These are phyloP conservation scores for Ametastegia equiseti DNA, from an alignment of 2,888 invertebrate species.

Conservation along the genomic window DNA sequence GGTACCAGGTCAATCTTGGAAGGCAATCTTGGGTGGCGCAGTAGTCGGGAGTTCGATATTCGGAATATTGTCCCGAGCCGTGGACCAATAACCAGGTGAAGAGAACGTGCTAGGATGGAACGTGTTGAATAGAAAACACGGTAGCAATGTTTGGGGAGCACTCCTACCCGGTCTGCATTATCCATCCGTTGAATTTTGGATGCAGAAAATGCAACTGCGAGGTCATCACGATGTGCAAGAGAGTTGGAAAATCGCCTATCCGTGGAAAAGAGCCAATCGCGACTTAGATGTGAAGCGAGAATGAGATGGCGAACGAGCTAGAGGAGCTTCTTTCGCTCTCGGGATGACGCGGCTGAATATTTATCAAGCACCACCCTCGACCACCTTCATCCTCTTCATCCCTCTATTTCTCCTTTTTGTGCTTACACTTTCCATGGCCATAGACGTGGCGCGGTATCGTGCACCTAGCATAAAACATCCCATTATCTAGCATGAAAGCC, in stretches of 20 bases:
- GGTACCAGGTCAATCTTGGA: slow-evolving; percentile 16
- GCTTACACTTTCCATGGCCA: slow-evolving; percentile 23
- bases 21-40: slow-evolving; percentile 14
- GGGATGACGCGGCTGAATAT: slow-evolving; percentile 60
- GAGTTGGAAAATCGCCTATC: slow-evolving; percentile 28
- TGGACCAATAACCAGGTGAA: slow-evolving; percentile 8
- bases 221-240: slow-evolving; percentile 6
- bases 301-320: neutral
- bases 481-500: slow-evolving; percentile 62
- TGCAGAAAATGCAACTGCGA: slow-evolving; percentile 15
- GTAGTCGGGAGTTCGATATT: slow-evolving; percentile 32
- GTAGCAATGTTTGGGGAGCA: slow-evolving; percentile 40
- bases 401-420: slow-evolving; percentile 26
- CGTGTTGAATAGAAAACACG: slow-evolving; percentile 18
- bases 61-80: slow-evolving; percentile 10
- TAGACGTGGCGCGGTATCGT: slow-evolving; percentile 54
- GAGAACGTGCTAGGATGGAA: neutral
- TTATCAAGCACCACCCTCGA: slow-evolving; percentile 58
- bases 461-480: slow-evolving; percentile 60
- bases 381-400: neutral
- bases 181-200: slow-evolving; percentile 39
- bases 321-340: slow-evolving; percentile 3
- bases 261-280: slow-evolving; percentile 28
- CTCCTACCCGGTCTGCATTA: slow-evolving; percentile 17
- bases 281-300: slow-evolving; percentile 3